These are phyloP conservation scores for Furnarius figulus DNA, from an alignment of 2,113 vertebrate genomes.

Conservation along the genomic window DNA sequence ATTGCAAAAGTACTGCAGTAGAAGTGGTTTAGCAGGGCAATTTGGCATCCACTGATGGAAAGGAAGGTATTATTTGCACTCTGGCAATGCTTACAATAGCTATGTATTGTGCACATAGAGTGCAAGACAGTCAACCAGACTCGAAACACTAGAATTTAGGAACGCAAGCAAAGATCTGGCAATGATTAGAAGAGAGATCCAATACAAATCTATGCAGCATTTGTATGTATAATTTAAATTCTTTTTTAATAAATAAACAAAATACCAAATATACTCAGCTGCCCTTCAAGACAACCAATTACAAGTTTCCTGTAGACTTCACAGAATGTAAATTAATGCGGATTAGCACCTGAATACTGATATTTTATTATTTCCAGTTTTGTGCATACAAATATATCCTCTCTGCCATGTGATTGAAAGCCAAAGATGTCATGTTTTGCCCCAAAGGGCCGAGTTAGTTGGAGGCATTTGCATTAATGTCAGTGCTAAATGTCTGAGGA, in stretches of 20 bases:
- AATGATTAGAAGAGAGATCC: background rate
- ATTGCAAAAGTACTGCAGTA: background rate
- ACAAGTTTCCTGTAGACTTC: constrained; percentile 43
- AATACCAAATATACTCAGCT: constrained; percentile 27
- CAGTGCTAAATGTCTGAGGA: constrained; percentile 44
- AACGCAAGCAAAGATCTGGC: background rate
- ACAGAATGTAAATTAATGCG: constrained; percentile 28
- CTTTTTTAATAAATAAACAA: constrained; percentile 45
- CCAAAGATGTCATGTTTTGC: constrained; percentile 23
- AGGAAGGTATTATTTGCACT: background rate
- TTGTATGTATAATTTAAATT: constrained; percentile 47
- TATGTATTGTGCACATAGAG: background rate
- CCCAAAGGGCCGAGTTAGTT: constrained; percentile 18
- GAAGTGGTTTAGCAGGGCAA: background rate
- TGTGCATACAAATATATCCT: constrained; percentile 4
- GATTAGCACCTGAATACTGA: constrained; percentile 55
- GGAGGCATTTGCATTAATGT: constrained; percentile 52
- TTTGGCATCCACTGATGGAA: background rate
- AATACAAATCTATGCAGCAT: background rate
- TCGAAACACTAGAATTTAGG: background rate
- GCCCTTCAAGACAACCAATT: constrained; percentile 51
- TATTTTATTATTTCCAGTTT: constrained; percentile 42
- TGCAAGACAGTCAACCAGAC: background rate
- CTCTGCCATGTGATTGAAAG: constrained; percentile 19
- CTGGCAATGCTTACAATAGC: background rate